Evolutionary conservation across 2,888 invertebrate genomes (phyloP).

Genomic region (Teleogryllus oceanicus): DNA sequence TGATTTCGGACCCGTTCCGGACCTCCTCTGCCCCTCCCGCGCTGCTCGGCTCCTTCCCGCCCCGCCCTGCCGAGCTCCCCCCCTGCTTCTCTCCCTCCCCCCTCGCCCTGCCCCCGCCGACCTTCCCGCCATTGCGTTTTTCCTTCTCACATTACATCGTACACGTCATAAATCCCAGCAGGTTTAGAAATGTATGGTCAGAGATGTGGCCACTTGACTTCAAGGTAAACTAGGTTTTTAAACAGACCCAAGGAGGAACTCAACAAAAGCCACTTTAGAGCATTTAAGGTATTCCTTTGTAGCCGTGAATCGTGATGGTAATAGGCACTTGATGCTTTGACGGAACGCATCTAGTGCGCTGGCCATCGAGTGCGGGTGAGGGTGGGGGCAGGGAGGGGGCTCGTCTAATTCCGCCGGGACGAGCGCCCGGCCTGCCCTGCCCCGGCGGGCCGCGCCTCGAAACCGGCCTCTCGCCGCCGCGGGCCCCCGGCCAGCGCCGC

Average conservation of each 20-base stretch:
- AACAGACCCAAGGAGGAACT: background rate
- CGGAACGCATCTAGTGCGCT: background rate
- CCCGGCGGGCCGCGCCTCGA: too few species aligned
- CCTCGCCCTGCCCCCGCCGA: background rate
- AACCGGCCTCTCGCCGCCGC: too few species aligned
- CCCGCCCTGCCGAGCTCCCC: background rate
- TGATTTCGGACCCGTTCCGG: too few species aligned
- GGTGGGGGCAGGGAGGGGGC: background rate
- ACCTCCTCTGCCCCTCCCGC: too few species aligned
- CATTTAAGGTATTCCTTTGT: constrained; percentile 18
- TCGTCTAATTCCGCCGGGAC: background rate
- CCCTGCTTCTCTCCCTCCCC: background rate
- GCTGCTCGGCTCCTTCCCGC: too few species aligned
- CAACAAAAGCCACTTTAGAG: constrained; percentile 7
- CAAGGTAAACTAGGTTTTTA: constrained; percentile 18
- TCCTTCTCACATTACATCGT: constrained; percentile 6
- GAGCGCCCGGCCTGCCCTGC: too few species aligned
- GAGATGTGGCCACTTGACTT: constrained; percentile 7
- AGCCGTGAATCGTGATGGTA: constrained; percentile 18
- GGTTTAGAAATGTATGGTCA: constrained; percentile 9
- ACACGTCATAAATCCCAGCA: constrained; percentile 18
- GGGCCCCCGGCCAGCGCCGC: too few species aligned
- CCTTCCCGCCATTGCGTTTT: background rate
- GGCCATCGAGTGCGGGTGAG: background rate
- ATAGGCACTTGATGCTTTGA: constrained; percentile 18